These are phyloP conservation scores for Tapirus indicus DNA, from an alignment of 2,797 vertebrate species.

Conservation along the genomic window DNA sequence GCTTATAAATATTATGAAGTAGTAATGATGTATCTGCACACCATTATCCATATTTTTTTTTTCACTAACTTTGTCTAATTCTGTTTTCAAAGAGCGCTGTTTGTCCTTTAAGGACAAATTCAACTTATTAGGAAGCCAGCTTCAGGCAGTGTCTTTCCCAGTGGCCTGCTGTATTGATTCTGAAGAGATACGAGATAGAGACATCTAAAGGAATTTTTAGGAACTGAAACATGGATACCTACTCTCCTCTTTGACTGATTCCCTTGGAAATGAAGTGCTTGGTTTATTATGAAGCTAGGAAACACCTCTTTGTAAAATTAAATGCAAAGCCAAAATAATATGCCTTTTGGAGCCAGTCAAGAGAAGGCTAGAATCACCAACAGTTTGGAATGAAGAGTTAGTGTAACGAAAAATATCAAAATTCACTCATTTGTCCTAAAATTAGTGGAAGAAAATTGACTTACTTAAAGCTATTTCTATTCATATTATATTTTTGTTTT, in stretches of 20 bases:
- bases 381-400: background rate
- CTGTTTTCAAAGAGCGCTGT: slow-evolving; percentile 61
- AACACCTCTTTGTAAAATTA: background rate
- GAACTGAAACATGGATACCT: slow-evolving; percentile 1
- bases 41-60: slow-evolving; percentile 71
- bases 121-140: background rate
- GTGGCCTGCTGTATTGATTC: background rate
- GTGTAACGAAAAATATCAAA: background rate
- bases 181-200: slow-evolving; percentile 29
- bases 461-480: background rate
- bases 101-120: slow-evolving; percentile 57
- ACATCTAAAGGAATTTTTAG: slow-evolving; percentile 62
- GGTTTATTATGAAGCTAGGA: background rate
- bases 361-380: background rate
- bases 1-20: slow-evolving; percentile 75
- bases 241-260: background rate
- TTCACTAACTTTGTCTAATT: slow-evolving; percentile 75
- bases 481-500: background rate
- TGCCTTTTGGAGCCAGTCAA: background rate
- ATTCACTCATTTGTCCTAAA: background rate
- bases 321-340: background rate
- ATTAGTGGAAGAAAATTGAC: background rate
- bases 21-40: background rate
- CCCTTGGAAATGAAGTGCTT: background rate
- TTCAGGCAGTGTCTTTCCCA: rapidly evolving